phyloP scores from a whole-genome alignment of 2,113 vertebrate species.

The Tretioscincus oriximinensis region DNA sequence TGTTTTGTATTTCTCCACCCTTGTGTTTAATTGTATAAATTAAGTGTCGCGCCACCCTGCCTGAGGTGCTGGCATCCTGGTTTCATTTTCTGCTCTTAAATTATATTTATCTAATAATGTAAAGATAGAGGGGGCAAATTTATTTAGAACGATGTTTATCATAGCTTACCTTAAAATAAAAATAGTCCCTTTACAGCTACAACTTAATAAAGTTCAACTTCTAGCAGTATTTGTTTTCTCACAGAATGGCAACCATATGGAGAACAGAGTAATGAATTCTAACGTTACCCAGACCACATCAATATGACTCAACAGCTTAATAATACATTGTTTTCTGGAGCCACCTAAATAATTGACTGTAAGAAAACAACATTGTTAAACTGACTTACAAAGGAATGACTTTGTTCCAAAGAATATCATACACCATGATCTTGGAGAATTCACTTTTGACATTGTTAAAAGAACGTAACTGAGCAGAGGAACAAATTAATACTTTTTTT shows the following conservation, averaged over 20 bases:
- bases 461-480: conserved; percentile 52
- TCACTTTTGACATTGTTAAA: conserved; percentile 50
- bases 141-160: conserved; percentile 64
- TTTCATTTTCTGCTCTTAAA: conserved; percentile 64
- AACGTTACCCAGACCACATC: conserved; percentile 51
- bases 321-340: conserved; percentile 67
- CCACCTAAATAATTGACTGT: conserved; percentile 67
- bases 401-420: conserved; percentile 50
- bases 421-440: conserved; percentile 49
- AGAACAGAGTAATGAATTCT: conserved; percentile 63
- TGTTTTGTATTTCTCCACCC: conserved; percentile 57
- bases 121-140: conserved; percentile 45
- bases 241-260: conserved; percentile 53
- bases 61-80: conserved; percentile 62
- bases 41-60: conserved; percentile 60
- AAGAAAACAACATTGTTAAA: conserved; percentile 66
- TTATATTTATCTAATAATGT: conserved; percentile 51
- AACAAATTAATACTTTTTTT: conserved; percentile 51
- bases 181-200: conserved; percentile 59
- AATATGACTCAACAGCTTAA: conserved; percentile 67
- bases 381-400: conserved; percentile 55
- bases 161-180: conserved; percentile 57
- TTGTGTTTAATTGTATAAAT: conserved; percentile 57
- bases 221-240: conserved; percentile 58
- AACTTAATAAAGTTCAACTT: conserved; percentile 54